Conservation (phyloP, 2,113 vertebrate genomes). For the Festucalex cinctus region DNA sequence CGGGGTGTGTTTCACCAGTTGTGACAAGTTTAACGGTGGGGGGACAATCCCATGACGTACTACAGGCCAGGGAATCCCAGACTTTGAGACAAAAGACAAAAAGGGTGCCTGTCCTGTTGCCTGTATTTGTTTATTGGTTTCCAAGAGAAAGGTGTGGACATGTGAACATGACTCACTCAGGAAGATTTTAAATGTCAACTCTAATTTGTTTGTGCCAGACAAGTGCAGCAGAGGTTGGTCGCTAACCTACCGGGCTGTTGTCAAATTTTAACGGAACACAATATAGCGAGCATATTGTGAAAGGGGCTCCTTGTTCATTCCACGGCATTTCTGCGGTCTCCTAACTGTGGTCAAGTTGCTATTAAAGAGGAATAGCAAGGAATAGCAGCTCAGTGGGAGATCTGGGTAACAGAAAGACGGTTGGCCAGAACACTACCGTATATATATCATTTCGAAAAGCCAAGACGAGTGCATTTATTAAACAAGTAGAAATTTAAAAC, state of each 20-base stretch:
- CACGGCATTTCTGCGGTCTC: conserved; percentile 16
- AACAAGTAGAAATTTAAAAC: background rate
- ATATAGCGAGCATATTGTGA: background rate
- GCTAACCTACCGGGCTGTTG: conserved; percentile 3
- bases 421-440: background rate
- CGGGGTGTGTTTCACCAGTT: conserved; percentile 34
- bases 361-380: background rate
- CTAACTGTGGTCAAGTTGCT: too few relatives aligned
- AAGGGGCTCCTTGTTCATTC: conserved; percentile 6
- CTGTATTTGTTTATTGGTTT: conserved; percentile 51
- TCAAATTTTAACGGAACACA: background rate
- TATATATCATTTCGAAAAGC: background rate
- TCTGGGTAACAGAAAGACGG: background rate
- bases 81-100: conserved; percentile 10
- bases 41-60: conserved; percentile 47
- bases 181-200: conserved; percentile 14
- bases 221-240: conserved; percentile 13
- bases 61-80: conserved; percentile 58
- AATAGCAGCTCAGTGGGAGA: background rate
- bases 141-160: conserved; percentile 55
- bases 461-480: background rate
- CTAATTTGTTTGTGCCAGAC: conserved; percentile 14
- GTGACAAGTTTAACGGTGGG: conserved; percentile 43
- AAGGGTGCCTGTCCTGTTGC: conserved; percentile 17
- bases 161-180: conserved; percentile 24